Percentiles rank a stretch among this genome's conserved stretches.
phyloP scores from a whole-genome alignment of 2,888 invertebrate species.

The Tridacna gigas region DNA sequence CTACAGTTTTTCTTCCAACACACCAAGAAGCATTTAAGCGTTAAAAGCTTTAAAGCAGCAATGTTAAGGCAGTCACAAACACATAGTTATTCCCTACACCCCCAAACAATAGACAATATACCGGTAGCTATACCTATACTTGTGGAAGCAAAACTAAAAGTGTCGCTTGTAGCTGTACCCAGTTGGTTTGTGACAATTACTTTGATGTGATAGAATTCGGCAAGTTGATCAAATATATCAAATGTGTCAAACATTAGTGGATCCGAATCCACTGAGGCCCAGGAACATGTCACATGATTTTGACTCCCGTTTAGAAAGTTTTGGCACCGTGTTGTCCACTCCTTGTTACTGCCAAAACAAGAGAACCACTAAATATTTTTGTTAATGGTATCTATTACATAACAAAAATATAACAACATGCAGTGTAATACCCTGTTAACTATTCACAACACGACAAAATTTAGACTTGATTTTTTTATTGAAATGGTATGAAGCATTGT shows the following conservation, averaged over 20 bases:
- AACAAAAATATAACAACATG: background rate
- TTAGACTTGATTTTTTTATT: too few relatives aligned
- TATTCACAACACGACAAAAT: too few relatives aligned
- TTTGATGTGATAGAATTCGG: background rate
- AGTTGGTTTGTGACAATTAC: slow-evolving; percentile 20
- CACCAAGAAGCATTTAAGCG: too few relatives aligned
- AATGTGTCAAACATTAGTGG: background rate
- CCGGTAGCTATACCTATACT: slow-evolving; percentile 21
- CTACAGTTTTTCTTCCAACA: too few relatives aligned
- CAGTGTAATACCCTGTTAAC: too few relatives aligned
- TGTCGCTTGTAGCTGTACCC: slow-evolving; percentile 2
- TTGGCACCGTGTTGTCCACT: slow-evolving; percentile 11
- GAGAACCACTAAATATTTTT: background rate
- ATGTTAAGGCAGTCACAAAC: background rate
- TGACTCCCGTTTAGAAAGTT: background rate
- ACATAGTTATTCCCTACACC: background rate
- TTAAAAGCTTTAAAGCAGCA: background rate
- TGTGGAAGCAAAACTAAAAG: slow-evolving; percentile 15
- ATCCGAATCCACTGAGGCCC: background rate
- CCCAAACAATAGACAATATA: background rate
- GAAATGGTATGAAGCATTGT: too few relatives aligned
- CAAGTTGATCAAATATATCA: background rate
- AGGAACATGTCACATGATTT: slow-evolving; percentile 1
- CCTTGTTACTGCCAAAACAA: background rate
- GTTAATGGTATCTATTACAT: background rate